Evolutionary conservation across 2,888 invertebrate species (phyloP).

Genomic region (Lypha dubia): DNA sequence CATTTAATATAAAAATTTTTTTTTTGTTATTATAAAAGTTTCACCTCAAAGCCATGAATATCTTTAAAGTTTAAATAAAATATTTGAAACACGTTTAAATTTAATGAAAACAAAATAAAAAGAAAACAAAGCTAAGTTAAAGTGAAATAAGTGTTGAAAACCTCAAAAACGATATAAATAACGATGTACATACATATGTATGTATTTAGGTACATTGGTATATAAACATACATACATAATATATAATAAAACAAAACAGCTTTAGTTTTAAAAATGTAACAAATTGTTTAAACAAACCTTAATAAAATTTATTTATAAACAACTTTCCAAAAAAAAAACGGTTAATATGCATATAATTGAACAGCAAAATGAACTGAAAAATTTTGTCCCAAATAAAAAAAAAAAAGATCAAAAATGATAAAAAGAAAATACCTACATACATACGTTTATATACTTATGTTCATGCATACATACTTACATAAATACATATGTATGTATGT

Average conservation of each 20-base stretch:
- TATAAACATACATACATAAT: no score
- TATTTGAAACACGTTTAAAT: slow-evolving; percentile 66
- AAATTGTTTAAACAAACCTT: background rate
- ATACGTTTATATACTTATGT: background rate
- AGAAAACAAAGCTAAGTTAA: slow-evolving; percentile 38
- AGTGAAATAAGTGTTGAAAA: slow-evolving; percentile 12
- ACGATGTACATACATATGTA: background rate
- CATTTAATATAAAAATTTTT: no score
- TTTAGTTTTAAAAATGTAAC: no score
- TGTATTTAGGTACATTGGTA: no score
- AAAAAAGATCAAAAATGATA: slow-evolving; percentile 21
- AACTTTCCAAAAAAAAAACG: slow-evolving; percentile 28
- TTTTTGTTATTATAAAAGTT: slow-evolving; percentile 56
- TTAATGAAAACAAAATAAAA: slow-evolving; percentile 3
- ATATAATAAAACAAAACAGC: no score
- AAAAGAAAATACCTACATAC: background rate
- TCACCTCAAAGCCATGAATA: slow-evolving; percentile 51
- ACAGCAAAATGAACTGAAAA: slow-evolving; percentile 19
- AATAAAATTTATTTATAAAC: background rate
- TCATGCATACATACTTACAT: background rate
- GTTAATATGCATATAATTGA: background rate
- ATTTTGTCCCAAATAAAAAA: slow-evolving; percentile 63
- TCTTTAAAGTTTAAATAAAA: slow-evolving; percentile 57
- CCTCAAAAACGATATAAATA: slow-evolving; percentile 1
- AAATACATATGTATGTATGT: background rate